Percentiles rank a stretch among this genome's conserved stretches.
These are phyloP conservation scores for Rhombomys opimus DNA, from an alignment of 2,113 vertebrate species.

Conservation along the genomic window DNA sequence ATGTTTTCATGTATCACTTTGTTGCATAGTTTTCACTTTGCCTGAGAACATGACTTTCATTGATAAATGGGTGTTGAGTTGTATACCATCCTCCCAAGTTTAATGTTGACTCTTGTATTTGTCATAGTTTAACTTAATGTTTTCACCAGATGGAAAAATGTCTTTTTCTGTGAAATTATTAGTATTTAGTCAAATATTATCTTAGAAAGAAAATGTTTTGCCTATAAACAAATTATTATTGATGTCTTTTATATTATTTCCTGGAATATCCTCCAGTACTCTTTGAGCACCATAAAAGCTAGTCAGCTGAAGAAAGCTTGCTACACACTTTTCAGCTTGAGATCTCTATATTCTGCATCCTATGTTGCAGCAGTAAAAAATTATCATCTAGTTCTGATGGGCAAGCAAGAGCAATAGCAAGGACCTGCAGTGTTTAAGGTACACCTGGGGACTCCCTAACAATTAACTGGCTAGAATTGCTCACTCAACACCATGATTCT, in stretches of 20 bases:
- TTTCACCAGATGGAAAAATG: neutral
- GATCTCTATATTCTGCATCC: too few relatives aligned
- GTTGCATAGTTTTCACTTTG: conserved; percentile 17
- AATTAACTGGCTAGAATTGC: neutral
- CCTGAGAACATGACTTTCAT: neutral
- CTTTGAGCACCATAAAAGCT: neutral
- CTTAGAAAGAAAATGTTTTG: neutral
- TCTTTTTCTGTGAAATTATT: neutral
- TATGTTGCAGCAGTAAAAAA: neutral
- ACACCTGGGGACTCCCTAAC: too few relatives aligned
- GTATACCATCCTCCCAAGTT: neutral
- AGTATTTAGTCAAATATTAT: neutral
- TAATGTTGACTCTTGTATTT: neutral
- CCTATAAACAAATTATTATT: neutral
- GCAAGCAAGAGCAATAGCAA: neutral
- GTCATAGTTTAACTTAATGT: neutral
- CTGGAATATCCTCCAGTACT: too few relatives aligned
- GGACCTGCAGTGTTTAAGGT: neutral
- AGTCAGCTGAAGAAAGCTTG: neutral
- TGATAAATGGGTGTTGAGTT: neutral
- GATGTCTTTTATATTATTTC: neutral
- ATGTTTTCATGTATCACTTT: neutral
- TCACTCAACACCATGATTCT: neutral
- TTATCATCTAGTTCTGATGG: neutral
- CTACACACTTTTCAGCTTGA: neutral